Evolutionary conservation across 2,113 vertebrate genomes (phyloP).

Genomic region (Nothocercus nigrocapillus): DNA sequence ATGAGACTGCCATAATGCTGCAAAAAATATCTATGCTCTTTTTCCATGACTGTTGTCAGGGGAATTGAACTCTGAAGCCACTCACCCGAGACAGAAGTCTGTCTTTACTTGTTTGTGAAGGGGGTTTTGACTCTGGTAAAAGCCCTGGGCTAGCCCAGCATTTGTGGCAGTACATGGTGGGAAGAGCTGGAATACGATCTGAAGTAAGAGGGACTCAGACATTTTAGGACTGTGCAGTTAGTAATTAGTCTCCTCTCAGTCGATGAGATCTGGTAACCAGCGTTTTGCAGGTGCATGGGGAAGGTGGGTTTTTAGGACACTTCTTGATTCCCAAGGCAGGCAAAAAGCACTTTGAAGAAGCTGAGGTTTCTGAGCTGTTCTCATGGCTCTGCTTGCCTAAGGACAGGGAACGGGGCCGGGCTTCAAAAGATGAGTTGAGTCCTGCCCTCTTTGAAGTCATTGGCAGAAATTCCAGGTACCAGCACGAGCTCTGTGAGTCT

Average conservation of each 20-base stretch:
- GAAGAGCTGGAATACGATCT: neutral
- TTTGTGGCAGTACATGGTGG: fast-evolving
- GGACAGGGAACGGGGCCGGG: neutral
- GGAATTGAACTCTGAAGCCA: neutral
- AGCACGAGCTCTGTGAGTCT: neutral
- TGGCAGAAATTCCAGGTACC: constrained; percentile 37
- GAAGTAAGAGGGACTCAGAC: neutral
- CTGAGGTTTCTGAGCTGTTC: constrained; percentile 64
- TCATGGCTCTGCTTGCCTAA: constrained; percentile 55
- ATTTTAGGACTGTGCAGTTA: neutral
- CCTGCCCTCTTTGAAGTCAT: constrained; percentile 64
- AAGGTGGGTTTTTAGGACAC: neutral
- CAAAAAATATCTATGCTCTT: neutral
- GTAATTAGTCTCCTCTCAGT: neutral
- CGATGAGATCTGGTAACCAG: fast-evolving
- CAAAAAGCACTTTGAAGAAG: constrained; percentile 39
- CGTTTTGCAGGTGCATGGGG: constrained; percentile 1
- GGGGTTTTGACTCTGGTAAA: neutral
- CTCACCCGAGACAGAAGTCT: neutral
- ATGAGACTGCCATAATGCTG: neutral
- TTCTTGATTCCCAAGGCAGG: constrained; percentile 35
- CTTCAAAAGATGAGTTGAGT: constrained; percentile 31
- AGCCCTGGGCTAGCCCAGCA: neutral
- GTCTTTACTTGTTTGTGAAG: neutral
- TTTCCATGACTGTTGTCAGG: neutral